A percentile compares a stretch with the other conserved stretches of the same genome.
phyloP scores from a whole-genome alignment of 2,888 invertebrate genomes.

The Odiellus spinosus region DNA sequence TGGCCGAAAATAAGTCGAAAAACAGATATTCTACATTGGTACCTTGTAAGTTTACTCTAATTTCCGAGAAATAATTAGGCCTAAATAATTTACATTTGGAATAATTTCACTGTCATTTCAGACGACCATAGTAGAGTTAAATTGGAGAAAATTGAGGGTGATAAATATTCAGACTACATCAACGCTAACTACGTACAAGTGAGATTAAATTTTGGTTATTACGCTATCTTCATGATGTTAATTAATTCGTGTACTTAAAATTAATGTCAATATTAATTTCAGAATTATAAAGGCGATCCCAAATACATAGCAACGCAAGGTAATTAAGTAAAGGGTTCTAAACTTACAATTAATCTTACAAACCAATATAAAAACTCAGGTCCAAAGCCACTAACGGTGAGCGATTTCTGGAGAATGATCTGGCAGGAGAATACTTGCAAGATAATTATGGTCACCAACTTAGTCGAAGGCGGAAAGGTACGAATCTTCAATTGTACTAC shows the following conservation, averaged over 20 bases:
- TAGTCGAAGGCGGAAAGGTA: constrained; percentile 12
- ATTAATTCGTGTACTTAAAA: too few relatives aligned
- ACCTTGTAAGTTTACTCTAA: constrained; percentile 8
- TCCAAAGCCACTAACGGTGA: constrained; percentile 5
- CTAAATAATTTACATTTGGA: neutral
- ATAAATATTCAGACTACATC: constrained; percentile 6
- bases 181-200: constrained; percentile 11
- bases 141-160: neutral
- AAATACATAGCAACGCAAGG: constrained; percentile 11
- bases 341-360: too few relatives aligned
- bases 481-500: too few relatives aligned
- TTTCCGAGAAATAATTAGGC: neutral
- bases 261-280: neutral
- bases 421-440: constrained; percentile 9
- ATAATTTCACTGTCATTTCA: constrained; percentile 3
- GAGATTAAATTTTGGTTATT: neutral
- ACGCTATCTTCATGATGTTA: neutral
- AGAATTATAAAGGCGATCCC: constrained; percentile 7
- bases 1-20: constrained; percentile 7
- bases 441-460: constrained; percentile 11
- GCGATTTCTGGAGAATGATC: constrained; percentile 12
- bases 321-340: too few relatives aligned
- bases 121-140: constrained; percentile 10
- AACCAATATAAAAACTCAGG: constrained; percentile 5
- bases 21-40: constrained; percentile 10